Conservation (phyloP, 2,797 vertebrate genomes). For the Tympanoctomys barrerae region DNA sequence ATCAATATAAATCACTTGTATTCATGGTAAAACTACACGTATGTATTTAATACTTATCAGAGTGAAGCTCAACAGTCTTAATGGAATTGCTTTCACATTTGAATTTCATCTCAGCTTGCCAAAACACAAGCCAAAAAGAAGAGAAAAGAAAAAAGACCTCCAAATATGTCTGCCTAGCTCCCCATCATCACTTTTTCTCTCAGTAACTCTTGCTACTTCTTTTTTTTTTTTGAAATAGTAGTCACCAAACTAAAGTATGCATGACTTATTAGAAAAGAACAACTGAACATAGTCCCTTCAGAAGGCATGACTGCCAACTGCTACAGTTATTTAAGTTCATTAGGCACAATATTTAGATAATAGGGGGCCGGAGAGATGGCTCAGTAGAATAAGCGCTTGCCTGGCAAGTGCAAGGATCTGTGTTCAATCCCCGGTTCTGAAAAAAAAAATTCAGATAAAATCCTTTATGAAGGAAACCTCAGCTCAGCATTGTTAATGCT, state of each 20-base stretch:
- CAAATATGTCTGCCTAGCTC: not conserved
- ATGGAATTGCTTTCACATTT: constrained; percentile 88
- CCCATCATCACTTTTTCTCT: not conserved
- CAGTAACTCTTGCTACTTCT: constrained; percentile 84
- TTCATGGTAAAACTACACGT: constrained; percentile 86
- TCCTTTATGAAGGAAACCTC: not conserved
- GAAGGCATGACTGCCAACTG: constrained; percentile 70
- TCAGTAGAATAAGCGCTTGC: too few species aligned
- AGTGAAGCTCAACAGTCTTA: constrained; percentile 87
- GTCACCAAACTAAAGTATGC: constrained; percentile 79
- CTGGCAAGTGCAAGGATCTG: too few species aligned
- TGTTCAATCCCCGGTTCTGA: too few species aligned
- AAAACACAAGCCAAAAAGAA: constrained; percentile 79
- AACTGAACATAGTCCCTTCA: constrained; percentile 70
- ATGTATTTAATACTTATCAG: constrained; percentile 86
- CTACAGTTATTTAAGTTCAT: constrained; percentile 63
- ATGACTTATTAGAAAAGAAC: constrained; percentile 77
- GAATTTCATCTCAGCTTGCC: constrained; percentile 87
- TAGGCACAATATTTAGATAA: not conserved
- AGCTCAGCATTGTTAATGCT: not conserved
- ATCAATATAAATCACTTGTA: constrained; percentile 87
- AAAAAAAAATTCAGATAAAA: not conserved
- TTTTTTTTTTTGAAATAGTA: constrained; percentile 83
- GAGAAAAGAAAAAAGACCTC: not conserved
- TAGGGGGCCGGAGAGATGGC: too few species aligned